Percentiles rank a stretch among this genome's conserved stretches.
phyloP scores from a whole-genome alignment of 2,113 vertebrate species.

The Aspidoscelis tigris region DNA sequence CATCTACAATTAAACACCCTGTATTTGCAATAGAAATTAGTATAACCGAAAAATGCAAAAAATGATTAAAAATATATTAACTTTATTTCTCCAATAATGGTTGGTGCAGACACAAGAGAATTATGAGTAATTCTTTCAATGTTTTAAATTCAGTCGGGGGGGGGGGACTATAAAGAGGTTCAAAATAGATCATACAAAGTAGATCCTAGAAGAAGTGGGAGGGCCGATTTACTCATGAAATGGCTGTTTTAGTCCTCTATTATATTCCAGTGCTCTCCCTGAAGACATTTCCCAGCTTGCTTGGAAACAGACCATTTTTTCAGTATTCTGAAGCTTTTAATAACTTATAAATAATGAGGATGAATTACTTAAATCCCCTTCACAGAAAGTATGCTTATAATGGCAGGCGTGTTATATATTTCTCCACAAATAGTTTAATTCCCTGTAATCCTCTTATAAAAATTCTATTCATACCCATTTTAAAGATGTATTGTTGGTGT shows the following conservation, averaged over 20 bases:
- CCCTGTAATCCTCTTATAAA: background rate
- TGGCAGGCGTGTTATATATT: constrained; percentile 26
- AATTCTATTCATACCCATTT: constrained; percentile 8
- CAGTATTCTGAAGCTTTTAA: constrained; percentile 41
- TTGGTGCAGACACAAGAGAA: background rate
- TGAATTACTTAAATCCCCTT: constrained; percentile 55
- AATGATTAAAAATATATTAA: constrained; percentile 20
- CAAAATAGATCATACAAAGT: constrained; percentile 34
- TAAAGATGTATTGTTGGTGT: background rate
- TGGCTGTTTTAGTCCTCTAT: background rate
- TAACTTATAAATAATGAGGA: constrained; percentile 56
- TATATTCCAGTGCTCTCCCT: constrained; percentile 6
- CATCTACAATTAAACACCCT: background rate
- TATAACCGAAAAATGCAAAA: background rate
- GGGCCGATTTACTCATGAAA: background rate
- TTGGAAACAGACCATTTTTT: background rate
- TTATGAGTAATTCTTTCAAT: constrained; percentile 36
- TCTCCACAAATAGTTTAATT: constrained; percentile 42
- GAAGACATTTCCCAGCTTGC: constrained; percentile 4
- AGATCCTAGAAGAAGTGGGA: background rate
- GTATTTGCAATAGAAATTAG: background rate
- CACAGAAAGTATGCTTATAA: constrained; percentile 47
- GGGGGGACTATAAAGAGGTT: constrained; percentile 22
- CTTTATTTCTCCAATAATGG: background rate
- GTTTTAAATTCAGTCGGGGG: background rate